Percentiles rank a stretch among this genome's conserved stretches.
Evolutionary conservation across 2,113 vertebrate species (phyloP).

Genomic region (Coptodon bakossiorum): DNA sequence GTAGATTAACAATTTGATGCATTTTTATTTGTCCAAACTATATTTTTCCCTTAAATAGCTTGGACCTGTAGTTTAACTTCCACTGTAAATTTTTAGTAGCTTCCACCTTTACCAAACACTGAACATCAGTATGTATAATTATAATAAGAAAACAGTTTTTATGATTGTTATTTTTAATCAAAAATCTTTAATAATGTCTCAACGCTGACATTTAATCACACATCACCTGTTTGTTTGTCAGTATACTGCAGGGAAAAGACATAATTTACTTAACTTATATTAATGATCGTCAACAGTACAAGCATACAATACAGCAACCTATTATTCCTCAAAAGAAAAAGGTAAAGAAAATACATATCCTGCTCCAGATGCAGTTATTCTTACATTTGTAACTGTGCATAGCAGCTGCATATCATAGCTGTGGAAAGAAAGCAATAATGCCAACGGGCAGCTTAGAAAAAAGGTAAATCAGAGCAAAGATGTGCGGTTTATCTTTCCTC

Average conservation of each 20-base stretch:
- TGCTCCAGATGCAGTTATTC: neutral
- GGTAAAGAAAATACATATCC: neutral
- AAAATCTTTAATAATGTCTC: neutral
- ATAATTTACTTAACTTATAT: neutral
- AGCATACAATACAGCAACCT: neutral
- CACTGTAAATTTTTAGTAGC: neutral
- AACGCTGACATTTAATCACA: neutral
- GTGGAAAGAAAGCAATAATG: neutral
- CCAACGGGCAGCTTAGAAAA: constrained; percentile 11
- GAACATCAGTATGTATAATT: neutral
- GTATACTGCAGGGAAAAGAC: neutral
- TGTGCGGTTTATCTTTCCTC: constrained; percentile 36
- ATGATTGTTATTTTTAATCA: neutral
- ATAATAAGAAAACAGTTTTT: neutral
- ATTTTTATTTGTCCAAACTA: neutral
- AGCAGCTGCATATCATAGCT: constrained; percentile 20
- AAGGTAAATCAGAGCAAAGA: constrained; percentile 51
- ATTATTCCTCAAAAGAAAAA: neutral
- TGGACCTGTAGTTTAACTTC: neutral
- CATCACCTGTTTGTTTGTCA: neutral
- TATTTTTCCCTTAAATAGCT: neutral
- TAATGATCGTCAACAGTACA: neutral
- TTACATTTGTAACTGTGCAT: neutral
- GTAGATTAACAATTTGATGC: neutral
- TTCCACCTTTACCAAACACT: neutral